These are phyloP conservation scores for Lordiphosa collinella DNA, from an alignment of 1,140 invertebrate genomes.

Conservation along the genomic window DNA sequence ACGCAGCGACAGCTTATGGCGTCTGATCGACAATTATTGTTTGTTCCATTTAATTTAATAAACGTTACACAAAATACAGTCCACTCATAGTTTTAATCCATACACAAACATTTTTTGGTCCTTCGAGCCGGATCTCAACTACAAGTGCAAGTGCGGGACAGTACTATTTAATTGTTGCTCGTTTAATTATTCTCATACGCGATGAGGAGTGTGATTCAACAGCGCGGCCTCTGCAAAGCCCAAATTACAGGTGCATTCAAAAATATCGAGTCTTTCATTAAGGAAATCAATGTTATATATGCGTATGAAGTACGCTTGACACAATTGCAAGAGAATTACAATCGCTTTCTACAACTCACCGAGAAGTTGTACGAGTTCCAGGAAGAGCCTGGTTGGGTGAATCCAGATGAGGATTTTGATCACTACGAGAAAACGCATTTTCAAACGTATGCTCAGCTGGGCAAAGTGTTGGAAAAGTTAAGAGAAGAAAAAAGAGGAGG, in stretches of 20 bases:
- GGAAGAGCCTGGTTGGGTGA: background rate
- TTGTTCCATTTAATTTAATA: too few relatives aligned
- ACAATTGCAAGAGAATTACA: background rate
- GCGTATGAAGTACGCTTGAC: background rate
- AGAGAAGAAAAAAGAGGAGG: background rate
- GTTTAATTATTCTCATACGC: background rate
- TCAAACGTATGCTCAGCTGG: background rate
- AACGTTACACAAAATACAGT: too few relatives aligned
- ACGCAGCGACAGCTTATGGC: too few relatives aligned
- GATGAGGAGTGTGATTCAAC: background rate
- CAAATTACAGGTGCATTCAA: background rate
- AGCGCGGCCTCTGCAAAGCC: background rate
- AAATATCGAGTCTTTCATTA: background rate
- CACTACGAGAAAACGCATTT: background rate
- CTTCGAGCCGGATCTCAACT: background rate
- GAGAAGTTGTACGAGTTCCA: background rate
- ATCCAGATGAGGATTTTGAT: background rate
- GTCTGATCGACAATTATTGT: too few relatives aligned
- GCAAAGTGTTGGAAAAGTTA: background rate
- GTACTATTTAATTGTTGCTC: background rate
- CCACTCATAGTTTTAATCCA: background rate
- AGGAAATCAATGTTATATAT: background rate
- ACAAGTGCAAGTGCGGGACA: background rate
- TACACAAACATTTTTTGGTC: background rate
- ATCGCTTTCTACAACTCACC: background rate